These are phyloP conservation scores for Dasyornis broadbenti DNA, from an alignment of 2,113 vertebrate genomes.

Conservation along the genomic window DNA sequence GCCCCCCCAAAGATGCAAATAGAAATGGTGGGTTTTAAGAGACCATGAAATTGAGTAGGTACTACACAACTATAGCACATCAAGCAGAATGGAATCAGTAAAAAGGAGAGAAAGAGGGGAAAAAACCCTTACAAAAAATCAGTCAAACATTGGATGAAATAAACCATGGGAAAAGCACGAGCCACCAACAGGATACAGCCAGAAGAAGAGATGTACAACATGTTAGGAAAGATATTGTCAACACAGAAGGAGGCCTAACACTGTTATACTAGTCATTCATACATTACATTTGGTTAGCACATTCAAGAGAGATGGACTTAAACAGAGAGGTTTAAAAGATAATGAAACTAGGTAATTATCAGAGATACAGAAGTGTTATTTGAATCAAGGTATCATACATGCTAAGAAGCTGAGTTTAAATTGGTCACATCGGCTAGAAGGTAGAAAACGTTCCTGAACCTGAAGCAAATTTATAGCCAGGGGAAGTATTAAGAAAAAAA, in stretches of 20 bases:
- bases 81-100: not conserved
- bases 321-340: not conserved
- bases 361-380: not conserved
- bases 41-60: not conserved
- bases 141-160: not conserved
- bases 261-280: not conserved
- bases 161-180: not conserved
- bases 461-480: not conserved
- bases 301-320: not conserved
- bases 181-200: not conserved
- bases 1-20: rapidly evolving
- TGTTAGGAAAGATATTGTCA: not conserved
- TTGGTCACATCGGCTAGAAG: not conserved
- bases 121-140: not conserved
- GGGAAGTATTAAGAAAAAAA: not conserved
- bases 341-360: not conserved
- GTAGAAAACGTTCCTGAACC: not conserved
- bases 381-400: not conserved
- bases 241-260: not conserved
- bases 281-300: not conserved
- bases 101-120: not conserved
- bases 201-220: not conserved
- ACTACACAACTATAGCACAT: not conserved
- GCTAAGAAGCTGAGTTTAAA: not conserved
- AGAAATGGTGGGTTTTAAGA: not conserved